Conservation (phyloP, 2,888 invertebrate species). For the Caenorhabditis sinica region DNA sequence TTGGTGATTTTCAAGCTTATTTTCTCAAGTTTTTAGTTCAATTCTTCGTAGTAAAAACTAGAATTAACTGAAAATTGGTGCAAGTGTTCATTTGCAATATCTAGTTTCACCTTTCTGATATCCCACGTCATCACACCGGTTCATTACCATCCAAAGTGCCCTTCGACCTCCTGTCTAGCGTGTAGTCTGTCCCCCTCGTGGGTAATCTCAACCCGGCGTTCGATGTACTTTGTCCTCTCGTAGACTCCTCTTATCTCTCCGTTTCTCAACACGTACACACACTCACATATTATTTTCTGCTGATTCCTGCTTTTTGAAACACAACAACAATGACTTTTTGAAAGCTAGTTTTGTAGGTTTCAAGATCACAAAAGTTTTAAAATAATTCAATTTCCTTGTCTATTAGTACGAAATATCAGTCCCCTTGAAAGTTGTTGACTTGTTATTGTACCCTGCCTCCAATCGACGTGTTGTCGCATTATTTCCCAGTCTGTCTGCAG, state of each 20-base stretch:
- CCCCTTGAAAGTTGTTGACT: conserved; percentile 12
- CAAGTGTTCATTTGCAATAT: no score
- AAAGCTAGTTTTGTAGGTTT: neutral
- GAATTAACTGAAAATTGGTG: no score
- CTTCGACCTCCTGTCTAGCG: conserved; percentile 4
- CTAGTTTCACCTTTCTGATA: no score
- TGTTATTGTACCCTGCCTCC: neutral
- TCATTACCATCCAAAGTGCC: neutral
- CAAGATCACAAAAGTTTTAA: conserved; percentile 2
- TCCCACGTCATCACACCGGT: no score
- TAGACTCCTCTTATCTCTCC: conserved; percentile 38
- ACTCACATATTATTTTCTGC: conserved; percentile 1
- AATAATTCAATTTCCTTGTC: neutral
- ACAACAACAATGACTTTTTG: neutral
- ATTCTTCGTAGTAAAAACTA: no score
- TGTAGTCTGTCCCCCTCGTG: conserved; percentile 27
- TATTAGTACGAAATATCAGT: neutral
- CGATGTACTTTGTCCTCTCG: conserved; percentile 59
- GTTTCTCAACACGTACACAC: conserved; percentile 48
- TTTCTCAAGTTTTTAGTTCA: no score
- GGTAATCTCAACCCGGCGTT: conserved; percentile 19
- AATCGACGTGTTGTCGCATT: conserved; percentile 28
- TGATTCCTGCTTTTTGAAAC: conserved; percentile 28
- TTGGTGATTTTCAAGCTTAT: neutral
- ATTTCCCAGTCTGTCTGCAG: conserved; percentile 31